Conservation (phyloP, 2,888 invertebrate species). For the Oegoconia quadripuncta region DNA sequence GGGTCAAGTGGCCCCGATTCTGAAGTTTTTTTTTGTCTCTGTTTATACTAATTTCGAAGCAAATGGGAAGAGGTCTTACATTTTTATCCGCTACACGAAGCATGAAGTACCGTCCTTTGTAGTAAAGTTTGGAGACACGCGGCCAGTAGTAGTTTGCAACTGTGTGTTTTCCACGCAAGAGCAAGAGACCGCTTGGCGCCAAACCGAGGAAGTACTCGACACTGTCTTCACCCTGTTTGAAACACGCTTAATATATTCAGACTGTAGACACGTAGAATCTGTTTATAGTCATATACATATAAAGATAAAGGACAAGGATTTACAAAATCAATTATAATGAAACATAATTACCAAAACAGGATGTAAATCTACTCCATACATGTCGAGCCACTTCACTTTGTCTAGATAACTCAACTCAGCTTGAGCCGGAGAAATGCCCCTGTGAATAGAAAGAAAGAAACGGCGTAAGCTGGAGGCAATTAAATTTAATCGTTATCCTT, state of each 20-base stretch:
- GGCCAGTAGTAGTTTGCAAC: constrained; percentile 99
- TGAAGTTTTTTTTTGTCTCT: constrained; percentile 33
- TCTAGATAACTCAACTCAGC: constrained; percentile 97
- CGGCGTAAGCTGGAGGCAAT: constrained; percentile 25
- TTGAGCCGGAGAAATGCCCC: constrained; percentile 93
- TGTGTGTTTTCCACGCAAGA: constrained; percentile 96
- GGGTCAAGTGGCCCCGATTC: constrained; percentile 59
- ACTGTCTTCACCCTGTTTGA: constrained; percentile 92
- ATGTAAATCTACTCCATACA: constrained; percentile 98
- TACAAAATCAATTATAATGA: no score
- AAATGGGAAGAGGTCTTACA: constrained; percentile 73
- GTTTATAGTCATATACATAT: no score
- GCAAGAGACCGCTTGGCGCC: constrained; percentile 96
- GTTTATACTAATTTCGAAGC: not conserved
- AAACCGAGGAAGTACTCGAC: constrained; percentile 97
- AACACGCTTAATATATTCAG: no score
- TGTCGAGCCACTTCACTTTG: constrained; percentile 98
- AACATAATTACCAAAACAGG: constrained; percentile 89
- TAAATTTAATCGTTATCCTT: constrained; percentile 50
- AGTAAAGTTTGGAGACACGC: constrained; percentile 96
- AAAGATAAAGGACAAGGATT: no score
- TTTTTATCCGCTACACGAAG: constrained; percentile 97
- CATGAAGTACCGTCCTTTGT: constrained; percentile 98
- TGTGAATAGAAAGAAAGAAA: constrained; percentile 53
- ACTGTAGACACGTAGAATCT: no score